Percentiles rank a stretch among this genome's conserved stretches.
Conservation (phyloP, 2,888 invertebrate species). For the Sarcophaga variegata region DNA sequence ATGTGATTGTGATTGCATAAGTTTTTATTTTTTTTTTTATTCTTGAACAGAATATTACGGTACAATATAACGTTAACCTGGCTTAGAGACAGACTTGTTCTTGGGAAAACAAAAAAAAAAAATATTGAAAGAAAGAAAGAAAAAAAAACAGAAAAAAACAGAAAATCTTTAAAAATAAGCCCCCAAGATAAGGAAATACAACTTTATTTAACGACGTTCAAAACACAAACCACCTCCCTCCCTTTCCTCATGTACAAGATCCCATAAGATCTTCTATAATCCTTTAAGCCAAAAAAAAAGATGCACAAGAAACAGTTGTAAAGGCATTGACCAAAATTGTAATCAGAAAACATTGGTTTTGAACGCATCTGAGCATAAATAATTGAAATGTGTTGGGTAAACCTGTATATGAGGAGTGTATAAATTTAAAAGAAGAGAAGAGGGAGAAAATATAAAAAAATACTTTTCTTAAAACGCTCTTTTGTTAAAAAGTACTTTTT, state of each 20-base stretch:
- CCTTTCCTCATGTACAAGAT: neutral
- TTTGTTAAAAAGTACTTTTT: slow-evolving; percentile 1
- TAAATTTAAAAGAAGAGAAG: neutral
- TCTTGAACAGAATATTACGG: slow-evolving; percentile 40
- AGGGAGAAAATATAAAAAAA: neutral
- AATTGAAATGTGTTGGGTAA: slow-evolving; percentile 57
- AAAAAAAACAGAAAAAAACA: neutral
- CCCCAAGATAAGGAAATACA: slow-evolving; percentile 67
- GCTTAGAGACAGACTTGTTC: neutral
- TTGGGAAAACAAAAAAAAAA: neutral
- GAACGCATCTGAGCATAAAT: slow-evolving; percentile 53
- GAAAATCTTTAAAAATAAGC: slow-evolving; percentile 46
- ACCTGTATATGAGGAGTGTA: neutral
- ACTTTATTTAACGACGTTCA: slow-evolving; percentile 43
- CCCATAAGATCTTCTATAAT: neutral
- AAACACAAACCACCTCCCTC: slow-evolving; percentile 30
- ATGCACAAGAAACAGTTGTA: too few species aligned
- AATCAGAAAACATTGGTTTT: too few species aligned
- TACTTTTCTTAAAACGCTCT: neutral
- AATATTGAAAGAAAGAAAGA: too few species aligned
- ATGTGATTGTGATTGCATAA: slow-evolving; percentile 58
- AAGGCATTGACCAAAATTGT: too few species aligned
- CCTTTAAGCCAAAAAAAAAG: slow-evolving; percentile 29
- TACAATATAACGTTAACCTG: slow-evolving; percentile 39
- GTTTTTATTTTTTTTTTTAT: slow-evolving; percentile 11